Conservation (phyloP, 2,888 invertebrate species). For the Cacoxenus indagator region DNA sequence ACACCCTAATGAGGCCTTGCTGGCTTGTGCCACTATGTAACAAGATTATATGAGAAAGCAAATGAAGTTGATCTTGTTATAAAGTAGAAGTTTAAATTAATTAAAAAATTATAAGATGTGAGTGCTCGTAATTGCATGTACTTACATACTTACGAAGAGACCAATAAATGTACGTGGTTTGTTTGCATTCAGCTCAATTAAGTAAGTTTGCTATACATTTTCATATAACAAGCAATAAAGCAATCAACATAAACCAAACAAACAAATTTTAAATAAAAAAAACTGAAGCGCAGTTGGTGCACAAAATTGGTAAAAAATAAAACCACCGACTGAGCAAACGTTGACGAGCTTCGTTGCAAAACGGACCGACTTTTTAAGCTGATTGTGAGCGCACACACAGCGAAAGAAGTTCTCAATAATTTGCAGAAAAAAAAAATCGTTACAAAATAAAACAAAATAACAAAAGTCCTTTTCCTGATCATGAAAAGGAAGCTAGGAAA, state of each 20-base stretch:
- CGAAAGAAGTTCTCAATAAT: neutral
- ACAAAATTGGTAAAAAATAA: neutral
- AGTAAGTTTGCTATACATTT: neutral
- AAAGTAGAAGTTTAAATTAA: too few species aligned
- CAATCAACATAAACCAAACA: neutral
- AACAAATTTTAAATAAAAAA: neutral
- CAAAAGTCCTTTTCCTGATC: neutral
- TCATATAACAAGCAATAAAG: neutral
- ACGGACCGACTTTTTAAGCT: too few species aligned
- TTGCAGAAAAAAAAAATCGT: neutral
- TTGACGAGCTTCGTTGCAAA: too few species aligned
- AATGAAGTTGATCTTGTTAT: too few species aligned
- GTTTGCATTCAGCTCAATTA: conserved; percentile 2
- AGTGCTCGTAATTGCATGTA: too few species aligned
- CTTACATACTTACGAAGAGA: too few species aligned
- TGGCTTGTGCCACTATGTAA: too few species aligned
- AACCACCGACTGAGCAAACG: too few species aligned
- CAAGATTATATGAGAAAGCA: too few species aligned
- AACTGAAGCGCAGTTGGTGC: neutral
- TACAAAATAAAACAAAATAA: neutral
- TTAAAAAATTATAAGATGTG: too few species aligned
- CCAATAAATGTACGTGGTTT: neutral
- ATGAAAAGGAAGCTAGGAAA: neutral
- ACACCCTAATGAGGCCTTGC: too few species aligned
- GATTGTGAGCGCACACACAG: neutral